A percentile compares a stretch with the other conserved stretches of the same genome.
phyloP scores from a whole-genome alignment of 1,140 invertebrate species.

The Ectropis grisescens region DNA sequence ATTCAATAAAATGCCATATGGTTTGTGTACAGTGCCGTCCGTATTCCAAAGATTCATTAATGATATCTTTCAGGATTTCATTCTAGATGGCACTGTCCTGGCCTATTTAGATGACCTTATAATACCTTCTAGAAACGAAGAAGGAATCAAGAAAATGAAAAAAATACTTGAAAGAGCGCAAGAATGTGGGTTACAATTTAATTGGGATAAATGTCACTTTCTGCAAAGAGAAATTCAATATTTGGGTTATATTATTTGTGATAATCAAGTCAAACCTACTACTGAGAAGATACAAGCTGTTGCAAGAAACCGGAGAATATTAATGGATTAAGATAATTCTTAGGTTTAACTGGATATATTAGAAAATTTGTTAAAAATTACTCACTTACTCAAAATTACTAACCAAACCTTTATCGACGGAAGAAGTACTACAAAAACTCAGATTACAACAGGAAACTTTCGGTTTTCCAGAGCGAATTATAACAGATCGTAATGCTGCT shows the following conservation, averaged over 20 bases:
- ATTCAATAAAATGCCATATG: constrained; percentile 12
- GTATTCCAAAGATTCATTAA: neutral
- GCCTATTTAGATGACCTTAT: neutral
- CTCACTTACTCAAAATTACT: constrained; percentile 18
- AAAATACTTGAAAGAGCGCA: constrained; percentile 9
- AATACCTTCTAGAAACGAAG: neutral
- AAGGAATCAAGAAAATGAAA: constrained; percentile 2
- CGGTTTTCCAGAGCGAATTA: constrained; percentile 33
- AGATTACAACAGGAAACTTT: constrained; percentile 24
- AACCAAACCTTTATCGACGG: constrained; percentile 17
- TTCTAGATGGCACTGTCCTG: neutral
- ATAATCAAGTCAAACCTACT: constrained; percentile 9
- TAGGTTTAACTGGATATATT: constrained; percentile 25
- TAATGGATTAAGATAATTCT: constrained; percentile 10
- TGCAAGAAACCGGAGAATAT: constrained; percentile 14
- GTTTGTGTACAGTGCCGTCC: constrained; percentile 8
- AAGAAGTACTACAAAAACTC: constrained; percentile 22
- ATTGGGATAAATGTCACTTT: constrained; percentile 15
- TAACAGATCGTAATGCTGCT: constrained; percentile 36
- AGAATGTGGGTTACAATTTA: constrained; percentile 2
- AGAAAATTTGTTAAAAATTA: constrained; percentile 28
- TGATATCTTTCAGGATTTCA: neutral
- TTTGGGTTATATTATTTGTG: constrained; percentile 12
- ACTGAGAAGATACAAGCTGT: constrained; percentile 9
- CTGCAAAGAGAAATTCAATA: constrained; percentile 21